A percentile compares a stretch with the other conserved stretches of the same genome.
Conservation (phyloP, 2,797 vertebrate genomes). For the Sebastes taczanowskii region DNA sequence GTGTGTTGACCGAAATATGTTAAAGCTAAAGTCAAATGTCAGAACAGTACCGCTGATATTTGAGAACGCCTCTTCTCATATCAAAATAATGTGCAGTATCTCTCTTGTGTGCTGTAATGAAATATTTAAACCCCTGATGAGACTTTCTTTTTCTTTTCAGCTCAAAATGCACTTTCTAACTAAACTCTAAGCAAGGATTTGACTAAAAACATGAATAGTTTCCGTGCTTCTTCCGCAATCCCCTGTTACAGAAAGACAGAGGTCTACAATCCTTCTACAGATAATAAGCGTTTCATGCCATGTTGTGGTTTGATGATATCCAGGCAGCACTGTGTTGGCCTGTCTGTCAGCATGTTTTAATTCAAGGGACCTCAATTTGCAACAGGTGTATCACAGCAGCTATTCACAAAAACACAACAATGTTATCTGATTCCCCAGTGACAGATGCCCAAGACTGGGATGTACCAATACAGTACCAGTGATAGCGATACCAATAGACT, state of each 20-base stretch:
- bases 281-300: not conserved
- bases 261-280: not conserved
- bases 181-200: not conserved
- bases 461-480: not conserved
- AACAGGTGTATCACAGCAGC: not conserved
- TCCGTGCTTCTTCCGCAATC: not conserved
- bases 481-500: not conserved
- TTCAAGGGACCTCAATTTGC: not conserved
- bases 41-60: not conserved
- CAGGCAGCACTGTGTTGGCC: not conserved
- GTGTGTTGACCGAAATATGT: not conserved
- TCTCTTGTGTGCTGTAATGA: not conserved
- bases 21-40: not conserved
- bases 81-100: not conserved
- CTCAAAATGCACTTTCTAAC: not conserved
- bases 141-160: not conserved
- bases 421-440: not conserved
- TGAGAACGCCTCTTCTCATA: not conserved
- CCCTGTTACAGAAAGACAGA: not conserved
- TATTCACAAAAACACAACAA: not conserved
- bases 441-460: not conserved
- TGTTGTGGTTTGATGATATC: not conserved
- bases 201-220: not conserved
- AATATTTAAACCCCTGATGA: not conserved
- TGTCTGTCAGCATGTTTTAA: conserved; percentile 31